A percentile compares a stretch with the other conserved stretches of the same genome.
Evolutionary conservation across 2,888 invertebrate species (phyloP).

Genomic region (Lydus trimaculatus): DNA sequence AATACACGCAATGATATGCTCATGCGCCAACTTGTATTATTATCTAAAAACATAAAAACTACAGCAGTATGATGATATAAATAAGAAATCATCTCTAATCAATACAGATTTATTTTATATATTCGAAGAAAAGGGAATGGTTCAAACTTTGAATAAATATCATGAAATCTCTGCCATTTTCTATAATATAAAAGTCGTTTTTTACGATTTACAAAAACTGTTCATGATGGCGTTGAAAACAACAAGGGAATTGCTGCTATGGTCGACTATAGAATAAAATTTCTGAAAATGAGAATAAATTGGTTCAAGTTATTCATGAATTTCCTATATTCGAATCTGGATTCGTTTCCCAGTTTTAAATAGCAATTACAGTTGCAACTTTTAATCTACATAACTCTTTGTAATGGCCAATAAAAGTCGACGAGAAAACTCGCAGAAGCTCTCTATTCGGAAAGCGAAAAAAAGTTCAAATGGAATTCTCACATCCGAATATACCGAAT

Average conservation of each 20-base stretch:
- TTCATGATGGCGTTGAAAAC: neutral
- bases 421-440: constrained; percentile 56
- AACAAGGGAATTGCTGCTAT: neutral
- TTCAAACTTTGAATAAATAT: neutral
- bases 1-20: constrained; percentile 52
- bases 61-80: constrained; percentile 34
- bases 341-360: constrained; percentile 53
- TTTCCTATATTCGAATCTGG: constrained; percentile 46
- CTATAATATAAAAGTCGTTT: neutral
- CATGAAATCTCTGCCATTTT: neutral
- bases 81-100: constrained; percentile 11
- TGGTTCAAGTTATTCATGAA: constrained; percentile 47
- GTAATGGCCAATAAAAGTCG: constrained; percentile 53
- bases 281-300: constrained; percentile 16
- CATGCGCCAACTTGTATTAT: constrained; percentile 54
- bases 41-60: constrained; percentile 41
- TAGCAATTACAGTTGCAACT: constrained; percentile 57
- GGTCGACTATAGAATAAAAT: constrained; percentile 5
- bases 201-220: neutral
- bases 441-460: constrained; percentile 51
- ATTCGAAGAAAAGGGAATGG: neutral
- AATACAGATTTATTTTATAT: constrained; percentile 5
- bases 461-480: constrained; percentile 43
- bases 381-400: constrained; percentile 57
- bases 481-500: constrained; percentile 33